These are phyloP conservation scores for Caradrina clavipalpis DNA, from an alignment of 2,888 invertebrate species.

Conservation along the genomic window DNA sequence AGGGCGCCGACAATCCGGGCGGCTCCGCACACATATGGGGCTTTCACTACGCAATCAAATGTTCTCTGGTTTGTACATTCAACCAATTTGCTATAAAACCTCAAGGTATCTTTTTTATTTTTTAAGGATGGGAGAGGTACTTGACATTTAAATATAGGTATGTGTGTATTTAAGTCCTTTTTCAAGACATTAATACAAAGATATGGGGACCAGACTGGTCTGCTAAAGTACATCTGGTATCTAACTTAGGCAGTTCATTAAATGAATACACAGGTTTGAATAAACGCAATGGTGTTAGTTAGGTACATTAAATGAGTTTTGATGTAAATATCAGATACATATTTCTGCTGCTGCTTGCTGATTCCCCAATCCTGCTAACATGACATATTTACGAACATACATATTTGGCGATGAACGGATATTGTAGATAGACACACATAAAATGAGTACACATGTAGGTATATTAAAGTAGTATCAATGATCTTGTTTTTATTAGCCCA, in stretches of 20 bases:
- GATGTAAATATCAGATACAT: not conserved
- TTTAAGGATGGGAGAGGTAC: too few relatives aligned
- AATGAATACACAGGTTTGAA: too few relatives aligned
- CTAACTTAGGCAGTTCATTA: too few relatives aligned
- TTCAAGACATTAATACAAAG: too few relatives aligned
- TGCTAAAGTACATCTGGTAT: not conserved
- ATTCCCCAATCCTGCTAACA: not conserved
- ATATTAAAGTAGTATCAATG: not conserved
- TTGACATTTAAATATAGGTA: too few relatives aligned
- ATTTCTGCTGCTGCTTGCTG: not conserved
- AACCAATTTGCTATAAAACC: constrained; percentile 8
- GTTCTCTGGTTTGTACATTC: constrained; percentile 24
- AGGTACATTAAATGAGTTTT: not conserved
- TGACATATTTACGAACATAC: not conserved
- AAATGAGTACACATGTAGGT: constrained; percentile 3
- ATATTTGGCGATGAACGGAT: not conserved
- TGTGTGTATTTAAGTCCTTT: too few relatives aligned
- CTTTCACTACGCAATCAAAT: constrained; percentile 42
- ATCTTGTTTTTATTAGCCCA: not conserved
- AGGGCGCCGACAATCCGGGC: constrained; percentile 51
- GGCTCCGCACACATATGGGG: constrained; percentile 32
- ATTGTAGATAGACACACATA: not conserved
- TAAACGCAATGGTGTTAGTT: not conserved
- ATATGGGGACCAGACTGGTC: too few relatives aligned
- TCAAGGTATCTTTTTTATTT: too few relatives aligned